Evolutionary conservation across 30 jellyfish, hydroid and myxozoan species (phyloP), one percentile per base, ranked within the genome.

Genomic region (Aurelia sp.): DNA sequence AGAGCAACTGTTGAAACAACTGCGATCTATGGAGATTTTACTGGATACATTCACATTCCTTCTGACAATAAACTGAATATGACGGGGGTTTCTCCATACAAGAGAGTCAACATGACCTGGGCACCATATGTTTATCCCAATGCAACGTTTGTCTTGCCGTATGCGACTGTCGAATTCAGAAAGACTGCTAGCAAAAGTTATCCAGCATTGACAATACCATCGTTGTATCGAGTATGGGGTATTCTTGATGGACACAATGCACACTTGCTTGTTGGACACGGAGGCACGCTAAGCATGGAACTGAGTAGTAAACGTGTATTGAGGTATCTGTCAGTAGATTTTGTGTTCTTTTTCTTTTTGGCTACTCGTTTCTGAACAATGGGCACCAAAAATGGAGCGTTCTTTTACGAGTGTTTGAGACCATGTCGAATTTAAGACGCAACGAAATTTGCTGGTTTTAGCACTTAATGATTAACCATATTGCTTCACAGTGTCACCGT

Each of bases 21-120:
- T 9, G 52, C 82, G 4, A 64, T 84, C 13, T 84, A 84, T 48
- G 93, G 93, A 11, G 93, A 84, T 51, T 73, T 53, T 47, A 84
- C 93, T 17, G 93, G 93, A 11, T 84, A 84, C 41, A 62, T 84
- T 30, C 93, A 84, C 63, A 37, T 84, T 5, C 93, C 87, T 11
- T 83, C 93, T 31, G 65, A 63, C 17, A 84, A 84, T 21, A 84
- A 21, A 19, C 76, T 84, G 23, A 84, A 84, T 62, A 73, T 84
- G 93, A 84, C 93, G 27, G 86, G 61, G 20, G 93, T 84, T 12
- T 84, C 93, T 12, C 87, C 87, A 37, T 84, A 59, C 82, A 73
- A 74, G 35, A 73, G 93, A 62, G 93, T 84, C 51, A 84, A 84
- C 76, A 73, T 84, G 76, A 84, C 93, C 3, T 84, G 93, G 93